These are phyloP conservation scores for Lucilia cuprina DNA, from an alignment of 1,140 invertebrate genomes.

Conservation along the genomic window DNA sequence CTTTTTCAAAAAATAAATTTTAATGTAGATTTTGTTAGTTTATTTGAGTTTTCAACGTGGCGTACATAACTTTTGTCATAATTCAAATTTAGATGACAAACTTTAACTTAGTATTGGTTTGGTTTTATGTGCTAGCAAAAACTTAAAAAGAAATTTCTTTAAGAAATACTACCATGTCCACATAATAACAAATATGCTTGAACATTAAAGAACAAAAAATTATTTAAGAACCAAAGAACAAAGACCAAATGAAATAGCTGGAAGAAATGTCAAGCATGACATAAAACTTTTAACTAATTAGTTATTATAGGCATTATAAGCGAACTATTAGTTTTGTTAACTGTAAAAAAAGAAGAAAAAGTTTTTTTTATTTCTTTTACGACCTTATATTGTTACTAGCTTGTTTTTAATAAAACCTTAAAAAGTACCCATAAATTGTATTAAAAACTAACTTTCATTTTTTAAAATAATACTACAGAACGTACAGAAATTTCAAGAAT, in stretches of 20 bases:
- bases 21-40: background rate
- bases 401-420: background rate
- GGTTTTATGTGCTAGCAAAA: no score
- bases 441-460: background rate
- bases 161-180: no score
- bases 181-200: no score
- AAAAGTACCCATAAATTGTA: background rate
- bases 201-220: no score
- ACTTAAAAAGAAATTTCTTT: no score
- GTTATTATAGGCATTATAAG: conserved; percentile 9
- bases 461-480: background rate
- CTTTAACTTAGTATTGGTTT: no score
- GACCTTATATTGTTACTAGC: background rate
- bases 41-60: background rate
- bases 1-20: no score
- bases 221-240: background rate
- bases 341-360: background rate
- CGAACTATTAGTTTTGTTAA: background rate
- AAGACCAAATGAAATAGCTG: background rate
- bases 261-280: background rate
- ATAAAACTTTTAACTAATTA: conserved; percentile 2
- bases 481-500: background rate
- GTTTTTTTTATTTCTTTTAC: background rate
- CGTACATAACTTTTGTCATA: no score
- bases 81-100: no score